phyloP scores from a whole-genome alignment of 2,113 vertebrate genomes.

The Chloropsis hardwickii region DNA sequence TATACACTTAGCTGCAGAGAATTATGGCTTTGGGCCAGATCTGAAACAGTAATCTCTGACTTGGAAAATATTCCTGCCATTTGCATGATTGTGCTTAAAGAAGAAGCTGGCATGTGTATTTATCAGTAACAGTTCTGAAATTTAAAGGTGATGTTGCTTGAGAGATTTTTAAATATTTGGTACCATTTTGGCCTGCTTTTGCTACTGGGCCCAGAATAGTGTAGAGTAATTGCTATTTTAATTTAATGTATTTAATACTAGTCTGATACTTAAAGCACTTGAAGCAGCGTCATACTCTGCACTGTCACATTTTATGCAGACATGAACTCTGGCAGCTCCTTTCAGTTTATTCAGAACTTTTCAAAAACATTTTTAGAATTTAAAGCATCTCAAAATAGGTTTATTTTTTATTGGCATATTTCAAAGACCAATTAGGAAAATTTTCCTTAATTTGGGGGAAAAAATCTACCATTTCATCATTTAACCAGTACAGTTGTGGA shows the following conservation, averaged over 20 bases:
- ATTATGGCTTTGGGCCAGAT: background rate
- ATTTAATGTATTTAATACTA: background rate
- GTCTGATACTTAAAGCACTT: background rate
- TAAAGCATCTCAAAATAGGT: background rate
- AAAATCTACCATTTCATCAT: background rate
- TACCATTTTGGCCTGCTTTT: background rate
- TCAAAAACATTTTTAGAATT: background rate
- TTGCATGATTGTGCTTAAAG: background rate
- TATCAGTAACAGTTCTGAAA: background rate
- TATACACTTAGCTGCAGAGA: background rate
- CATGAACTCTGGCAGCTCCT: background rate
- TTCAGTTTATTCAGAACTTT: background rate
- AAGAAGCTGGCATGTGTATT: background rate
- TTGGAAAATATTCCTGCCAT: background rate
- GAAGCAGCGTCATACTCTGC: background rate
- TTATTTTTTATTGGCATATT: background rate
- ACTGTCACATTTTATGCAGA: background rate
- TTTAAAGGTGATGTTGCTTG: background rate
- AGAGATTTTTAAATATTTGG: background rate
- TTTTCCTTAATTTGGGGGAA: background rate
- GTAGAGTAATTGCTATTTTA: background rate
- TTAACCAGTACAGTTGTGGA: background rate
- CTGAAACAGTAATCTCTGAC: background rate
- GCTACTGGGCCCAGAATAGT: background rate
- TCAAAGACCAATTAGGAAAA: background rate